Evolutionary conservation across 2,113 vertebrate species (phyloP), one percentile per base, ranked within the genome.

Genomic region (Hippolais icterina): DNA sequence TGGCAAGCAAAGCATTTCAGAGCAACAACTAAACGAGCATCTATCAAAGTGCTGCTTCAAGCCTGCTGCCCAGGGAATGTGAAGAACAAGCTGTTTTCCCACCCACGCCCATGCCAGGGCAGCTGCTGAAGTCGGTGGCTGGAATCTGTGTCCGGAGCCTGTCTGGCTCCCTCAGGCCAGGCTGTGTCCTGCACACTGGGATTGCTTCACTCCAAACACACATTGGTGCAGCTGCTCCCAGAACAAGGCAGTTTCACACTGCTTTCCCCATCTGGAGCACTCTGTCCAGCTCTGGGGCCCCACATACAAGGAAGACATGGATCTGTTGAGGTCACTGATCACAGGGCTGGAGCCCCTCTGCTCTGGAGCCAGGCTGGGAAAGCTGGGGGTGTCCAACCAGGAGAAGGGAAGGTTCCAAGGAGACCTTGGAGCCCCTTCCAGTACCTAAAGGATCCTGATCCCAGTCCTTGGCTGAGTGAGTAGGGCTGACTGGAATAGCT

Each of bases 141-240:
- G 56, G 15, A 24, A 70, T 21, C 31, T 0, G 0, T 20, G 33
- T 50, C 72, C 1, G 0, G 59, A 79, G 71, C 29, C 54, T 1
- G n/a, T 13, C 56, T 5, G 5, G 56, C 61, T 78, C 35, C 59
- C 53, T 20, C 0, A 2, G 44, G 60, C 46, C 64, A 44, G 37
- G 52, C 35, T 44, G 50, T 19, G 12, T 35, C 23, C 44, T 39
- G 60, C 41, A 39, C 2, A 0, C n/a, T 35, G 54, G 56, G 11
- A 20, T 27, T 65, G 65, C 49, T 29, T 63, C 21, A 0, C 52
- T 78, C 20, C 41, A 54, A 77, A 65, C 77, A 28, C 59, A 2
- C 31, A 0, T 2, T 37, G 63, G 6, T 57, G 69, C 29, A 41
- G 64, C 71, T 72, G 41, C 60, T 87, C 49, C 28, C 76, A 37